A percentile compares a stretch with the other conserved stretches of the same genome.
These are phyloP conservation scores for Ceratoteleas bidentatus DNA, from an alignment of 1,140 invertebrate genomes.

Conservation along the genomic window DNA sequence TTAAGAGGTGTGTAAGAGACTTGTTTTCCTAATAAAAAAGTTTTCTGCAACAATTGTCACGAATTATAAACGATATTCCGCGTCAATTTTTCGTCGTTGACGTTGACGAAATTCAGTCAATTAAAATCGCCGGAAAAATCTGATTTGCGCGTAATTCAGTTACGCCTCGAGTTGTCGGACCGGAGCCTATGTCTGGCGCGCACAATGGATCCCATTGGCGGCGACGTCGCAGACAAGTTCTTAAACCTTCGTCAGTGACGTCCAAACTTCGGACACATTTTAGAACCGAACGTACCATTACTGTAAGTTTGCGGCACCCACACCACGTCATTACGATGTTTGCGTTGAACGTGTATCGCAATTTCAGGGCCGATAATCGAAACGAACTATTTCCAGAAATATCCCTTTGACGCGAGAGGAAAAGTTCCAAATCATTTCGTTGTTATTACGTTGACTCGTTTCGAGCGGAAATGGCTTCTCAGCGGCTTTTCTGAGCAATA, in stretches of 20 bases:
- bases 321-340: constrained; percentile 72
- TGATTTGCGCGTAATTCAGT: neutral
- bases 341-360: constrained; percentile 45
- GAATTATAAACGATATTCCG: too few species aligned
- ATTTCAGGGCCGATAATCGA: constrained; percentile 52
- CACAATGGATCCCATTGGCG: constrained; percentile 69
- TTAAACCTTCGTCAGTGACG: constrained; percentile 70
- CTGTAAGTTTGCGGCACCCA: constrained; percentile 67
- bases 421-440: constrained; percentile 33
- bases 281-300: constrained; percentile 67
- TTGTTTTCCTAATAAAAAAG: too few species aligned
- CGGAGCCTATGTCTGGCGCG: constrained; percentile 62
- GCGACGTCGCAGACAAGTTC: constrained; percentile 70
- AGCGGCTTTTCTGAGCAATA: too few species aligned
- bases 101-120: neutral
- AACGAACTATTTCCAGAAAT: constrained; percentile 31
- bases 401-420: constrained; percentile 17
- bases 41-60: too few species aligned
- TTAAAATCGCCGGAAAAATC: neutral
- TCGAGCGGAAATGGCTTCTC: too few species aligned
- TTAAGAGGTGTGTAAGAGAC: too few species aligned
- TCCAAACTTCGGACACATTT: constrained; percentile 75
- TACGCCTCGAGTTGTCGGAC: constrained; percentile 54
- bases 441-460: too few species aligned
- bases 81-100: too few species aligned